These are phyloP conservation scores for Leontocebus nigricollis DNA, from an alignment of 2,797 vertebrate species.

Conservation along the genomic window DNA sequence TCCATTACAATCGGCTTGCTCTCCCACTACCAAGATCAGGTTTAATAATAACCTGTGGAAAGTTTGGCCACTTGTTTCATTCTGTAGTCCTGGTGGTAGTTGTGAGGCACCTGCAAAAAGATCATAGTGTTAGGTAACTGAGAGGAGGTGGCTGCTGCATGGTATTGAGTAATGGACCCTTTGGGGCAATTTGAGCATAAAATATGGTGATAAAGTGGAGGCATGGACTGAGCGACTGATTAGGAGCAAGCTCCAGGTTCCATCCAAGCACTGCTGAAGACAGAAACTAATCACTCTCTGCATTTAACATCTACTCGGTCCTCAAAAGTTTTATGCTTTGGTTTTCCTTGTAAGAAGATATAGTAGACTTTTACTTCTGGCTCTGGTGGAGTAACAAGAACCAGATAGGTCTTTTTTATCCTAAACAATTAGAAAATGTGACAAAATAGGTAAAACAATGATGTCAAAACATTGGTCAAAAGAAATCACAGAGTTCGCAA, in stretches of 20 bases:
- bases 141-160: background rate
- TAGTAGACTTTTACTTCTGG: background rate
- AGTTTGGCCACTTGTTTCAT: background rate
- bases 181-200: background rate
- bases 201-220: background rate
- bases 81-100: background rate
- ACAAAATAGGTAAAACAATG: background rate
- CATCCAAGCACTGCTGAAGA: background rate
- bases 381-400: background rate
- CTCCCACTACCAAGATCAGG: background rate
- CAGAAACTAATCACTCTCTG: background rate
- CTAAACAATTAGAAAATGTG: background rate
- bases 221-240: background rate
- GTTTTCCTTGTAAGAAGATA: background rate
- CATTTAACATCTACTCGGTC: background rate
- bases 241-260: background rate
- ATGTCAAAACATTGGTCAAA: background rate
- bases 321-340: background rate
- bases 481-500: background rate
- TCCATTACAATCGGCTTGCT: background rate
- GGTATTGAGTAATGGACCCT: background rate
- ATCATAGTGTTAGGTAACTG: background rate
- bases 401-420: background rate
- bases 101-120: background rate
- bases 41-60: slow-evolving; percentile 48